Percentiles rank a stretch among this genome's conserved stretches.
phyloP scores from a whole-genome alignment of 2,888 invertebrate genomes.

The Lochmaea capreae region DNA sequence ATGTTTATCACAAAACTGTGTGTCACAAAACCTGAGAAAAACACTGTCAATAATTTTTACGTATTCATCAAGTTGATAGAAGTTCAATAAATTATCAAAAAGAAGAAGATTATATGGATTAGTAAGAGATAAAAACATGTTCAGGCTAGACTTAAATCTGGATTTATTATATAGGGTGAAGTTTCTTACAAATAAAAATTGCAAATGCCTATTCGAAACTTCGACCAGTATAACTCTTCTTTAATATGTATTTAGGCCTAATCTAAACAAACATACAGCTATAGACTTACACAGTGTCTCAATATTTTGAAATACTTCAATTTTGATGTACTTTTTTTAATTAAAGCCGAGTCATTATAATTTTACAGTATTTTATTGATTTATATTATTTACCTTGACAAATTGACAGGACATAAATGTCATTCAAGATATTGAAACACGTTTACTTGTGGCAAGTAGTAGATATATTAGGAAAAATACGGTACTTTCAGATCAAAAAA shows the following conservation, averaged over 20 bases:
- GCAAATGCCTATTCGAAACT: background rate
- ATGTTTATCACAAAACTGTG: slow-evolving; percentile 60
- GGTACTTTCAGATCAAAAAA: background rate
- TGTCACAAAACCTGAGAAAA: slow-evolving; percentile 54
- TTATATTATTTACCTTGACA: too few relatives aligned
- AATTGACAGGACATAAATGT: too few relatives aligned
- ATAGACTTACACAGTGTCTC: background rate
- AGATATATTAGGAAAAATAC: background rate
- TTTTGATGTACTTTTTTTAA: background rate
- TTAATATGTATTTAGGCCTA: background rate
- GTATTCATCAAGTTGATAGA: slow-evolving; percentile 34
- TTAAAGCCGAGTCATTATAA: background rate
- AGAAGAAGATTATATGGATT: slow-evolving; percentile 34
- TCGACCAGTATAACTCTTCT: background rate
- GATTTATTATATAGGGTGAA: background rate
- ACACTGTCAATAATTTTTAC: slow-evolving; percentile 38
- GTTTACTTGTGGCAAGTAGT: background rate
- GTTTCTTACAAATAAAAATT: too few relatives aligned
- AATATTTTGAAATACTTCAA: background rate
- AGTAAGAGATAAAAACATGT: slow-evolving; percentile 6
- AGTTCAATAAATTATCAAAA: slow-evolving; percentile 43
- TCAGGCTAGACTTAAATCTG: background rate
- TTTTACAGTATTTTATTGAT: too few relatives aligned
- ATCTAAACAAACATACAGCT: slow-evolving; percentile 3
- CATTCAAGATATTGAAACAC: background rate